A percentile compares a stretch with the other conserved stretches of the same genome.
Evolutionary conservation across 2,113 vertebrate genomes (phyloP).

Genomic region (Paralichthys olivaceus): DNA sequence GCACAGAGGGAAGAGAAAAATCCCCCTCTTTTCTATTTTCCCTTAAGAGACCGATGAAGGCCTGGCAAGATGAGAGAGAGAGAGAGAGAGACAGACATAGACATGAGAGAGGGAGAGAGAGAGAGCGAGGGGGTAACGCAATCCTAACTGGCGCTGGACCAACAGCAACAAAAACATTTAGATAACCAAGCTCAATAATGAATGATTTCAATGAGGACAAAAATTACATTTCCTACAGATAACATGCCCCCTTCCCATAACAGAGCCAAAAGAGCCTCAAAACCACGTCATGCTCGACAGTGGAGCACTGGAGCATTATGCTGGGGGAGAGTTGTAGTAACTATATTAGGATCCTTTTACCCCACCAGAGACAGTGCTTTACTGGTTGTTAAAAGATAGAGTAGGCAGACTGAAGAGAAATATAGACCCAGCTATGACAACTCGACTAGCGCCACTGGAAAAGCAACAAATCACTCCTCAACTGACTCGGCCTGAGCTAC

Average conservation of each 20-base stretch:
- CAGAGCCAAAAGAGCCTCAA: conserved; percentile 77
- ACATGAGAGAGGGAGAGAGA: conserved; percentile 63
- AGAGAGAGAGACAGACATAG: conserved; percentile 73
- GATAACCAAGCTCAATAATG: conserved; percentile 86
- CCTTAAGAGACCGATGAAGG: conserved; percentile 77
- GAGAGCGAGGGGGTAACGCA: conserved; percentile 76
- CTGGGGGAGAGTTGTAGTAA: conserved; percentile 75
- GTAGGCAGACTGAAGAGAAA: conserved; percentile 44
- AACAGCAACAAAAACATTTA: conserved; percentile 88
- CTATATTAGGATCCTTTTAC: conserved; percentile 81
- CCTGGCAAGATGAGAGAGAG: conserved; percentile 83
- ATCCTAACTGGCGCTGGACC: conserved; percentile 82
- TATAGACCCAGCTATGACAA: conserved; percentile 44
- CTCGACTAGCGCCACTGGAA: conserved; percentile 51
- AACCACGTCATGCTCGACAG: conserved; percentile 74
- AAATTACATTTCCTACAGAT: conserved; percentile 88
- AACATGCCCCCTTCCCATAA: conserved; percentile 85
- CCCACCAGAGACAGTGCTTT: conserved; percentile 71
- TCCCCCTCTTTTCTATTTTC: conserved; percentile 77
- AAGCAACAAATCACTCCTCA: conserved; percentile 65
- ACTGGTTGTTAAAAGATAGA: conserved; percentile 59
- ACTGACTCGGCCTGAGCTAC: conserved; percentile 45
- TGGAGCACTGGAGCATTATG: conserved; percentile 66
- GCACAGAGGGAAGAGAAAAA: conserved; percentile 74
- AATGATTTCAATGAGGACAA: conserved; percentile 87